Evolutionary conservation across 2,888 invertebrate species (phyloP).

Genomic region (Meloe dianella): DNA sequence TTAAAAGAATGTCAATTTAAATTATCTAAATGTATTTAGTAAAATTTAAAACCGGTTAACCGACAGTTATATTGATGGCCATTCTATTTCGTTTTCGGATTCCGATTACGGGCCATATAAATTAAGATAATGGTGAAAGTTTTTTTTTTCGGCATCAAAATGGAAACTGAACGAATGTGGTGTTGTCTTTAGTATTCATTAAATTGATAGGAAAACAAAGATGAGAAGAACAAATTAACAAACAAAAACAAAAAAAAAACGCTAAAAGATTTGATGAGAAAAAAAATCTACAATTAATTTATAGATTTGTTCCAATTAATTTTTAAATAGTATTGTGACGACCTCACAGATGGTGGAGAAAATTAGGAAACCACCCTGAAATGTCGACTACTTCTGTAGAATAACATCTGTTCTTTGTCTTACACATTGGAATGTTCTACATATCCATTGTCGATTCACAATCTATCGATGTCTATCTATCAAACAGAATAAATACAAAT

Average conservation of each 20-base stretch:
- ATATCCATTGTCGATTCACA: too few species aligned
- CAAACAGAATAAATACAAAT: too few species aligned
- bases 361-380: too few species aligned
- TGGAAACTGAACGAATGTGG: conserved; percentile 36
- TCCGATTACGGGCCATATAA: conserved; percentile 52
- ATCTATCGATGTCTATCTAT: too few species aligned
- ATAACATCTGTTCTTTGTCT: too few species aligned
- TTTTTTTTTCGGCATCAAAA: conserved; percentile 38
- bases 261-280: too few species aligned
- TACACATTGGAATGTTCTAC: too few species aligned
- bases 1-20: conserved; percentile 57
- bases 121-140: conserved; percentile 55
- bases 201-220: conserved; percentile 19
- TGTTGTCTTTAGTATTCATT: conserved; percentile 28
- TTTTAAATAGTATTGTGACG: too few species aligned
- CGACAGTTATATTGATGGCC: conserved; percentile 48
- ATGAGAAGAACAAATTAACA: too few species aligned
- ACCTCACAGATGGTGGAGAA: too few species aligned
- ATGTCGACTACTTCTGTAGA: too few species aligned
- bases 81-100: conserved; percentile 48
- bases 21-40: conserved; percentile 55
- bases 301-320: too few species aligned
- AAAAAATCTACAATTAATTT: neutral
- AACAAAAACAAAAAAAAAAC: neutral
- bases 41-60: conserved; percentile 53